A percentile compares a stretch with the other conserved stretches of the same genome.
These are phyloP conservation scores for Coregonus ussuriensis DNA, from an alignment of 2,797 vertebrate species.

Conservation along the genomic window DNA sequence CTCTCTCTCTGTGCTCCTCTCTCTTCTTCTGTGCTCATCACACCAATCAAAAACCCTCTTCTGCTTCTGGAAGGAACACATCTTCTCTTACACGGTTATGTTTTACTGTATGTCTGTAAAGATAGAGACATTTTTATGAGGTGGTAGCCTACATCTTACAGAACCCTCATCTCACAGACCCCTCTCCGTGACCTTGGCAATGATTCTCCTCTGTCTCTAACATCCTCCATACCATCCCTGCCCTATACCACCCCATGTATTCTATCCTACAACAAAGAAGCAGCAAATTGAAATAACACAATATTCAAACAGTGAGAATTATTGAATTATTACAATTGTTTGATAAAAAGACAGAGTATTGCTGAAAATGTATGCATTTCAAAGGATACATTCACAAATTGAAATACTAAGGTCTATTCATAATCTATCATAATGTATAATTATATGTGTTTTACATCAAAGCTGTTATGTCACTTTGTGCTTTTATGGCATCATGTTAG, in stretches of 20 bases:
- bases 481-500: background rate
- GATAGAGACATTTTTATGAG: background rate
- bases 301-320: constrained; percentile 5
- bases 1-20: constrained; percentile 47
- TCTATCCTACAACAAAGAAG: constrained; percentile 62
- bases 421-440: background rate
- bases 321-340: background rate
- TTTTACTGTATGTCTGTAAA: constrained; percentile 14
- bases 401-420: background rate
- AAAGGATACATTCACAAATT: background rate
- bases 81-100: background rate
- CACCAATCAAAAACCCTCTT: constrained; percentile 63
- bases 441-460: background rate
- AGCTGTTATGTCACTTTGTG: background rate
- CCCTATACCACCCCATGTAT: constrained; percentile 60
- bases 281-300: background rate
- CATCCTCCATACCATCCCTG: constrained; percentile 63
- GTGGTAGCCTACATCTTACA: constrained; percentile 50
- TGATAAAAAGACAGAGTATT: background rate
- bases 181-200: constrained; percentile 62
- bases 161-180: constrained; percentile 57
- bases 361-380: background rate
- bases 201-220: constrained; percentile 67
- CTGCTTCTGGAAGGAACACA: constrained; percentile 36
- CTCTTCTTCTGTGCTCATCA: constrained; percentile 70